These are phyloP conservation scores for Drosophila anomalata DNA, from an alignment of 2,888 invertebrate species.

Conservation along the genomic window DNA sequence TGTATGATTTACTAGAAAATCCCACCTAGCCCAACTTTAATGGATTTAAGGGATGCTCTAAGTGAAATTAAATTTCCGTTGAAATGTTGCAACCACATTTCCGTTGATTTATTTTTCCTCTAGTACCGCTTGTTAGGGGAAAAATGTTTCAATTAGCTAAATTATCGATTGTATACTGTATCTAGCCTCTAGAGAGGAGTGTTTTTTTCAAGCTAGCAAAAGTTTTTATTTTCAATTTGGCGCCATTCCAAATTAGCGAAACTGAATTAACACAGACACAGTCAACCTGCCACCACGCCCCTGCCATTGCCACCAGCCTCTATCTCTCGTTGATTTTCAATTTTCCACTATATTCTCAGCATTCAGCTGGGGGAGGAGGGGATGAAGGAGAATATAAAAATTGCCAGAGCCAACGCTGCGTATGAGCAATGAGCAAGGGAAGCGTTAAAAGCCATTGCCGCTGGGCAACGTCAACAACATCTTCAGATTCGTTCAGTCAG, in stretches of 20 bases:
- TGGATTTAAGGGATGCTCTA: too few relatives aligned
- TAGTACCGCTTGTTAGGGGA: neutral
- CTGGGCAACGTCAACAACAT: slow-evolving; percentile 22
- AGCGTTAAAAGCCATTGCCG: slow-evolving; percentile 31
- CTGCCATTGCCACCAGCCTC: slow-evolving; percentile 22
- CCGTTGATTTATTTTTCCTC: neutral
- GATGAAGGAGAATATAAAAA: slow-evolving; percentile 16
- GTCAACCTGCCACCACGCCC: slow-evolving; percentile 29
- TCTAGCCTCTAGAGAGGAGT: slow-evolving; percentile 14
- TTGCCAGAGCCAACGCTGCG: slow-evolving; percentile 47
- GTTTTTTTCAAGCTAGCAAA: slow-evolving; percentile 36
- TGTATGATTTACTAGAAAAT: slow-evolving; percentile 17
- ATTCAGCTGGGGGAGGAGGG: slow-evolving; percentile 13
- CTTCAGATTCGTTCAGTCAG: slow-evolving; percentile 9
- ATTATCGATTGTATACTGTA: slow-evolving; percentile 56
- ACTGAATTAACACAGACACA: slow-evolving; percentile 55
- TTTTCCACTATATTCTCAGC: slow-evolving; percentile 54
- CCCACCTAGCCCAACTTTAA: neutral
- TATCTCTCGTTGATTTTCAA: slow-evolving; percentile 64
- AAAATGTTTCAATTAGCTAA: slow-evolving; percentile 18
- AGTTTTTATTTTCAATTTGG: slow-evolving; percentile 67
- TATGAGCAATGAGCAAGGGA: slow-evolving; percentile 50
- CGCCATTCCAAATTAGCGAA: slow-evolving; percentile 71
- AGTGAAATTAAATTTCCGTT: neutral
- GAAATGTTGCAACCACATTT: neutral